A percentile compares a stretch with the other conserved stretches of the same genome.
Evolutionary conservation across 37 sponge, comb jelly and placozoan species (phyloP).

Genomic region (Aplysina aerophoba): DNA sequence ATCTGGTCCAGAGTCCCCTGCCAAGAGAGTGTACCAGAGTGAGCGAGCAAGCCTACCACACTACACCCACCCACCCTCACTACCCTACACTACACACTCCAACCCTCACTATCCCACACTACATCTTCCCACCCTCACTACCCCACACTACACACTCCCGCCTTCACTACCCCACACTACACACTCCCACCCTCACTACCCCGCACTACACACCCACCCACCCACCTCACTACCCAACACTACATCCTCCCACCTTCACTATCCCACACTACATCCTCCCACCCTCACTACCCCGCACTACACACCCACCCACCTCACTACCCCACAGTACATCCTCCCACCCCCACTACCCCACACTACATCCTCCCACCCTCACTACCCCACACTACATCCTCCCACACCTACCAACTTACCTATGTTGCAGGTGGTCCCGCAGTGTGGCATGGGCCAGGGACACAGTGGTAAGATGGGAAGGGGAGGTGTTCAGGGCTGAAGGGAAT

Average conservation of each 20-base stretch:
- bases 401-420: too few species aligned
- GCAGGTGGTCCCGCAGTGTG: conserved; percentile 71
- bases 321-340: not conserved
- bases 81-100: not conserved
- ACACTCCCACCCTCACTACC: not conserved
- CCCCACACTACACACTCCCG: too few species aligned
- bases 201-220: not conserved
- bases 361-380: not conserved
- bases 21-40: conserved; percentile 16
- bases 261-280: not conserved
- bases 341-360: not conserved
- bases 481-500: conserved; percentile 61
- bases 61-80: not conserved
- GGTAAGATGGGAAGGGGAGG: conserved; percentile 70
- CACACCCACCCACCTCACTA: not conserved
- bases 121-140: too few species aligned
- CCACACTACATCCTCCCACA: not conserved
- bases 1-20: conserved; percentile 53
- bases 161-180: not conserved
- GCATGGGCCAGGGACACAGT: conserved; percentile 61
- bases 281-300: not conserved
- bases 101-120: too few species aligned
- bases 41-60: not conserved
- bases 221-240: not conserved
- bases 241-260: too few species aligned